These are phyloP conservation scores for Danio kyathit DNA, from an alignment of 2,797 vertebrate species.

Conservation along the genomic window DNA sequence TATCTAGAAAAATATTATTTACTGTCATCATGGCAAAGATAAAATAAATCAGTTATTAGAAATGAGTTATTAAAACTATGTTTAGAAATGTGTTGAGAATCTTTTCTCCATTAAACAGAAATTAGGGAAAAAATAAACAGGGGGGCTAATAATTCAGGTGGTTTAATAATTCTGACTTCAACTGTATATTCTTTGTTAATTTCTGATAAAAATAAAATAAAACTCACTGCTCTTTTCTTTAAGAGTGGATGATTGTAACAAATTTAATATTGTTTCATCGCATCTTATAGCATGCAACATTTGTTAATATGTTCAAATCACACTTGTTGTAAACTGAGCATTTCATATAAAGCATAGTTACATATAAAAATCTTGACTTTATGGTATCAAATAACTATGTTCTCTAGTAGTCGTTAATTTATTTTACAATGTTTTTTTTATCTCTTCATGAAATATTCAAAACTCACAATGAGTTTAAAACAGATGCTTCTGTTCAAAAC, in stretches of 20 bases:
- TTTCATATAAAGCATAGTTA: too few relatives aligned
- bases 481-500: not conserved
- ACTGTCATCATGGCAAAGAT: too few relatives aligned
- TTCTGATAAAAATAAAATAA: not conserved
- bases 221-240: not conserved
- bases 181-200: not conserved
- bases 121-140: too few relatives aligned
- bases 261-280: not conserved
- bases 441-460: constrained; percentile 17
- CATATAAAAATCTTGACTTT: not conserved
- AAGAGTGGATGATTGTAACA: constrained; percentile 1
- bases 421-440: not conserved
- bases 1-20: too few relatives aligned
- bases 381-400: not conserved
- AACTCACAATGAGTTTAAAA: not conserved
- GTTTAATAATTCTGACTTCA: too few relatives aligned
- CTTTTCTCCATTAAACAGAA: too few relatives aligned
- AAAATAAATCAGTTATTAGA: too few relatives aligned
- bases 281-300: not conserved
- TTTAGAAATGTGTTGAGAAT: too few relatives aligned
- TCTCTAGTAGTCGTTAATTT: not conserved
- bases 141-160: too few relatives aligned
- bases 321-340: too few relatives aligned
- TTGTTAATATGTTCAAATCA: not conserved
- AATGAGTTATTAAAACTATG: too few relatives aligned